phyloP scores from a whole-genome alignment of 2,888 invertebrate genomes.

The Sinopyrophorus schimmeli region DNA sequence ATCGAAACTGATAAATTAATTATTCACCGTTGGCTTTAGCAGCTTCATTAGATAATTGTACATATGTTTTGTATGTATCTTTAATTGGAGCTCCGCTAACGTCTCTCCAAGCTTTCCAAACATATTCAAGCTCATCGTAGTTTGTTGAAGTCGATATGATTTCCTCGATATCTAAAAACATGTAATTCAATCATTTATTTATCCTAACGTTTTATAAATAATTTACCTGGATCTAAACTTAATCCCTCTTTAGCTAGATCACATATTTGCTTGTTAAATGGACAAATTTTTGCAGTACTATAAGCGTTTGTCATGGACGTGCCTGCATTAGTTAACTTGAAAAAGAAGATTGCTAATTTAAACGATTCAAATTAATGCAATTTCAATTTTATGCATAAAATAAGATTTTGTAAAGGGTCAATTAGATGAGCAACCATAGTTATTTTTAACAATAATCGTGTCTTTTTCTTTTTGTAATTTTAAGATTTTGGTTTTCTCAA shows the following conservation, averaged over 20 bases:
- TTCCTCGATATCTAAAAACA: slow-evolving; percentile 48
- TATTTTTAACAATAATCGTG: no score
- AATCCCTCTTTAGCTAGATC: slow-evolving; percentile 44
- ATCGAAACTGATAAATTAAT: slow-evolving; percentile 1
- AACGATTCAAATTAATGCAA: slow-evolving; percentile 6
- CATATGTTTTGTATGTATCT: slow-evolving; percentile 63
- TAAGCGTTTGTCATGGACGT: slow-evolving; percentile 48
- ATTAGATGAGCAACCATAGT: no score
- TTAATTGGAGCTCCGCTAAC: slow-evolving; percentile 65
- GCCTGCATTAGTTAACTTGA: slow-evolving; percentile 40
- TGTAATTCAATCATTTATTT: background rate
- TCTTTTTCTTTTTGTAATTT: no score
- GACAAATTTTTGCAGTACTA: slow-evolving; percentile 55
- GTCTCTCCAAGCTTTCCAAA: slow-evolving; percentile 69
- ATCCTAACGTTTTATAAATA: background rate
- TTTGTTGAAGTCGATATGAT: slow-evolving; percentile 57
- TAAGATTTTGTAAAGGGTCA: no score
- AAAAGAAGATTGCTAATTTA: slow-evolving; percentile 5
- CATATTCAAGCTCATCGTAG: slow-evolving; percentile 64
- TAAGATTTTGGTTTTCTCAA: no score
- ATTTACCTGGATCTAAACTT: slow-evolving; percentile 50
- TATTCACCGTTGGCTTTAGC: slow-evolving; percentile 47
- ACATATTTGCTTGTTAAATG: slow-evolving; percentile 49
- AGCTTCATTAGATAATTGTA: slow-evolving; percentile 65
- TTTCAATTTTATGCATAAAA: no score